A percentile compares a stretch with the other conserved stretches of the same genome.
Evolutionary conservation across 2,797 vertebrate species (phyloP).

Genomic region (Zenarchopterus dispar): DNA sequence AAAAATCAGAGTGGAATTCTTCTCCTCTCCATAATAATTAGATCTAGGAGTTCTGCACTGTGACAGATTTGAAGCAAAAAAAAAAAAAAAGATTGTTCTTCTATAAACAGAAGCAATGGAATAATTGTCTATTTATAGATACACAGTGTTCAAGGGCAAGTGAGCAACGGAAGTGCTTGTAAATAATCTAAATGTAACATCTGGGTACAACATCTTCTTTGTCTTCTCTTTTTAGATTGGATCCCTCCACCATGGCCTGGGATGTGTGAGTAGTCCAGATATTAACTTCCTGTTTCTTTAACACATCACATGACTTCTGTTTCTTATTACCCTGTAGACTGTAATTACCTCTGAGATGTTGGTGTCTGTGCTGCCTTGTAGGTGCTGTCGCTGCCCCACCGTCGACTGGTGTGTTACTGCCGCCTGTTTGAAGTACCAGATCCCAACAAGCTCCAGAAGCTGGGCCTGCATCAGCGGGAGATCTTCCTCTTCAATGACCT

Average conservation of each 20-base stretch:
- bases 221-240: slow-evolving; percentile 87
- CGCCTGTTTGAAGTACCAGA: slow-evolving; percentile 98
- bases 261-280: slow-evolving; percentile 92
- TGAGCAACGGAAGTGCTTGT: background rate
- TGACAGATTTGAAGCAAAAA: slow-evolving; percentile 7
- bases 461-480: slow-evolving; percentile 97
- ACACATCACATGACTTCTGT: slow-evolving; percentile 28
- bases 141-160: slow-evolving; percentile 2
- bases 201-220: slow-evolving; percentile 17
- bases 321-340: slow-evolving; percentile 28
- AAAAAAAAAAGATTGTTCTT: background rate
- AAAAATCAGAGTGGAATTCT: slow-evolving; percentile 11
- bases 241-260: slow-evolving; percentile 95
- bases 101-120: slow-evolving; percentile 5
- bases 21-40: slow-evolving; percentile 22
- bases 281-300: slow-evolving; percentile 9
- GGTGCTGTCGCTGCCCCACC: slow-evolving; percentile 96
- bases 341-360: slow-evolving; percentile 43
- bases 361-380: slow-evolving; percentile 49
- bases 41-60: slow-evolving; percentile 4
- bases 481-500: slow-evolving; percentile 99
- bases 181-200: slow-evolving; percentile 2
- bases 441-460: slow-evolving; percentile 96
- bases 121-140: slow-evolving; percentile 8
- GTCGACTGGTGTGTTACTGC: slow-evolving; percentile 97